Percentiles rank a stretch among this genome's conserved stretches.
These are phyloP conservation scores for Cettia cetti DNA, from an alignment of 2,113 vertebrate species.

Conservation along the genomic window DNA sequence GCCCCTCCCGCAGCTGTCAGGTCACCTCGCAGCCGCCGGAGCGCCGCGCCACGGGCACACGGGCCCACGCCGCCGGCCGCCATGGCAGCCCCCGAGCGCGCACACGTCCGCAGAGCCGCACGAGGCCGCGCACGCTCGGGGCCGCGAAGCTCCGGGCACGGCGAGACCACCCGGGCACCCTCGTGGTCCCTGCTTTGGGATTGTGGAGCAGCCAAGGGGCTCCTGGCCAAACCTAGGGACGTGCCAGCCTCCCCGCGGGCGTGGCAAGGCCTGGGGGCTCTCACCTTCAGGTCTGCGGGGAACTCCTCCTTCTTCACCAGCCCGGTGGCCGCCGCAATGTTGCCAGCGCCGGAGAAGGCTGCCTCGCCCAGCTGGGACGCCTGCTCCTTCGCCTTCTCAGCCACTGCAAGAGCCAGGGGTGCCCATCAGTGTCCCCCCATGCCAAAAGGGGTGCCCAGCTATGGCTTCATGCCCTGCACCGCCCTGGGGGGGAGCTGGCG, in stretches of 20 bases:
- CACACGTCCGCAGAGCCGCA: background rate
- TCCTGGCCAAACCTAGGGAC: fast-evolving
- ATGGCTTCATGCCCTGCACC: fast-evolving
- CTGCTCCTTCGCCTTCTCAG: conserved; percentile 94
- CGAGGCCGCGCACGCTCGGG: fast-evolving
- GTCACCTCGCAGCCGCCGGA: background rate
- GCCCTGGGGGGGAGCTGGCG: fast-evolving
- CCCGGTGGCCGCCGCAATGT: conserved; percentile 92
- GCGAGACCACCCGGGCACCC: background rate
- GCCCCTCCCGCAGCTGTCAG: conserved; percentile 36
- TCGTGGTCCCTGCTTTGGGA: fast-evolving
- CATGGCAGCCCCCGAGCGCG: background rate
- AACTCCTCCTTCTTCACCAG: conserved; percentile 96
- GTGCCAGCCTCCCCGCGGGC: background rate
- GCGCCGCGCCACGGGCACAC: background rate
- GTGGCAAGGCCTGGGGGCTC: fast-evolving
- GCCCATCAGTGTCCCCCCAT: background rate
- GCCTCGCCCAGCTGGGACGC: conserved; percentile 88
- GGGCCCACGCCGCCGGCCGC: background rate
- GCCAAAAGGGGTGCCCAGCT: background rate
- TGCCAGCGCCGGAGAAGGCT: conserved; percentile 84
- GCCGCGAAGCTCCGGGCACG: fast-evolving
- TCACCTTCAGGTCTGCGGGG: conserved; percentile 90
- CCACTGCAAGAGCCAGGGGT: conserved; percentile 75
- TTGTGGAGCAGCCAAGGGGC: background rate